Conservation (phyloP, 53 echinoderm and acorn worm genomes). For the Mesocentrotus franciscanus region DNA sequence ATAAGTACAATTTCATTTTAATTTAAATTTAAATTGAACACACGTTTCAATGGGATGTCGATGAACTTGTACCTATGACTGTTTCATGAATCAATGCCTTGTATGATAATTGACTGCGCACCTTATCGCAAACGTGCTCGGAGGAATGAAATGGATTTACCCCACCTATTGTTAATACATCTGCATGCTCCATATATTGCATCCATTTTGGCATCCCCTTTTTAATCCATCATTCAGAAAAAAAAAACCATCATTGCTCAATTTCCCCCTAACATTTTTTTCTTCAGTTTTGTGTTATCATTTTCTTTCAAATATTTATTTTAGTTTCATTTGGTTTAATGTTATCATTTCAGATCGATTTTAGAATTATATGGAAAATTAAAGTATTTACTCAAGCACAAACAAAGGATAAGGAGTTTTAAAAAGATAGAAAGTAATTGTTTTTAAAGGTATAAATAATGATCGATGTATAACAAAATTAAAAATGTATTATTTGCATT, state of each 20-base stretch:
- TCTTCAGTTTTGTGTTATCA: not conserved
- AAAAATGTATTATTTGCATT: not conserved
- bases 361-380: not conserved
- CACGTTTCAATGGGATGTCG: too few relatives aligned
- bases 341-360: not conserved
- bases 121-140: not conserved
- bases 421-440: not conserved
- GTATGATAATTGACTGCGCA: not conserved
- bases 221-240: not conserved
- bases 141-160: not conserved
- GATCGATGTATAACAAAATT: not conserved
- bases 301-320: not conserved
- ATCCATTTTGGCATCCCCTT: not conserved
- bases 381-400: not conserved
- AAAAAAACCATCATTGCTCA: not conserved
- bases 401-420: not conserved
- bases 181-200: conserved; percentile 1
- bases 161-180: not conserved
- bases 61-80: too few relatives aligned
- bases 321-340: not conserved
- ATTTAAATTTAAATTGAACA: too few relatives aligned
- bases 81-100: too few relatives aligned
- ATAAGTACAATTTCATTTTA: too few relatives aligned
- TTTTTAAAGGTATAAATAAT: not conserved
- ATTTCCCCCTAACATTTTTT: not conserved